A percentile compares a stretch with the other conserved stretches of the same genome.
These are phyloP conservation scores for Drosophila nr. perissopoda DNA, from an alignment of 2,888 invertebrate species.

Conservation along the genomic window DNA sequence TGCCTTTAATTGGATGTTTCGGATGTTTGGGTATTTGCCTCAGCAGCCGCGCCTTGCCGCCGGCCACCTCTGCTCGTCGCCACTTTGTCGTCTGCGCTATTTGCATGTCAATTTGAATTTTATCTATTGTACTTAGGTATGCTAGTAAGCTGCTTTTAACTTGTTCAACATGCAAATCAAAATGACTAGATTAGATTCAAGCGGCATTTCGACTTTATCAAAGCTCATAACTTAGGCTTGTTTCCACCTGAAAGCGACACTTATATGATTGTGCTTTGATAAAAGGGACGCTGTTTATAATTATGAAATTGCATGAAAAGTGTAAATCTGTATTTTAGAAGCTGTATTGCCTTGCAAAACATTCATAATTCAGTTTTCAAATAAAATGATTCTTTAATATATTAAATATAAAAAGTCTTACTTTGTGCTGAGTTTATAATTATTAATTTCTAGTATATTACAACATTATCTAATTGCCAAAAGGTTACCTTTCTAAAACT, in stretches of 20 bases:
- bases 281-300: neutral
- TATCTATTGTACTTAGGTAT: constrained; percentile 64
- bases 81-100: constrained; percentile 51
- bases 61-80: neutral
- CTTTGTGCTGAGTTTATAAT: neutral
- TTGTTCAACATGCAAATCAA: constrained; percentile 74
- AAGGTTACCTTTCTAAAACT: neutral
- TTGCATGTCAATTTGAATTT: constrained; percentile 78
- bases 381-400: too few species aligned
- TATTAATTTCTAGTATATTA: neutral
- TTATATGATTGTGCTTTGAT: neutral
- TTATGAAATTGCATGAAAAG: neutral
- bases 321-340: neutral
- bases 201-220: constrained; percentile 19
- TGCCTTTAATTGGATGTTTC: constrained; percentile 77
- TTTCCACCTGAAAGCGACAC: constrained; percentile 14
- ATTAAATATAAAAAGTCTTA: neutral
- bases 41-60: neutral
- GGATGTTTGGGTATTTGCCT: constrained; percentile 29
- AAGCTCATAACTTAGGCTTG: constrained; percentile 1
- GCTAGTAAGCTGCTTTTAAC: constrained; percentile 67
- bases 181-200: constrained; percentile 61
- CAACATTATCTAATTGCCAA: neutral
- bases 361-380: neutral
- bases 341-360: neutral